Evolutionary conservation across 1,140 invertebrate species (phyloP).

Genomic region (Meloidogyne hapla): DNA sequence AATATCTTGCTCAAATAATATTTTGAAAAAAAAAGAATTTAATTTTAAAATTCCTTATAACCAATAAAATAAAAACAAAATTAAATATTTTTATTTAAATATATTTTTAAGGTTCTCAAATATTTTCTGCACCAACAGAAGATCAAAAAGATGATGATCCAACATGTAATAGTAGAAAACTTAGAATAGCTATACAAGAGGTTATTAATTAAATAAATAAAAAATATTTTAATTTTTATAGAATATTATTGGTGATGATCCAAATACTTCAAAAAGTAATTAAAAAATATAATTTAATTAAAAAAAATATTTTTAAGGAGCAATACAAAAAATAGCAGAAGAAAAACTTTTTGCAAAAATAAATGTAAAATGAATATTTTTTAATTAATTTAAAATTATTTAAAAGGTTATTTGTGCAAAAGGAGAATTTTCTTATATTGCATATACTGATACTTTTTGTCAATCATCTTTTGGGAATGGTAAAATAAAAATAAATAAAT

Average conservation of each 20-base stretch:
- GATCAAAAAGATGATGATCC: slow-evolving; percentile 59
- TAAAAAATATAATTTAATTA: background rate
- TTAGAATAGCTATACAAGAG: slow-evolving; percentile 55
- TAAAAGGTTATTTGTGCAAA: slow-evolving; percentile 54
- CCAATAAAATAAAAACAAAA: too few species aligned
- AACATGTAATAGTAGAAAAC: slow-evolving; percentile 59
- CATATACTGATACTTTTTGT: slow-evolving; percentile 61
- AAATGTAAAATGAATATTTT: slow-evolving; percentile 53
- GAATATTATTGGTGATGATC: background rate
- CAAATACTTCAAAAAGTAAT: slow-evolving; percentile 27
- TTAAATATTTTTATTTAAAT: background rate
- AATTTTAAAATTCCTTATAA: too few species aligned
- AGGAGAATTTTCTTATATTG: slow-evolving; percentile 60
- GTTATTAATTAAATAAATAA: slow-evolving; percentile 39
- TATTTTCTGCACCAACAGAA: slow-evolving; percentile 49
- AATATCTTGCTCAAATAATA: too few species aligned
- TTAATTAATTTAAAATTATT: slow-evolving; percentile 9
- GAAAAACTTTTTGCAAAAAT: slow-evolving; percentile 63
- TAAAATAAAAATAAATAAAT: background rate
- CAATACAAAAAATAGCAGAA: slow-evolving; percentile 63
- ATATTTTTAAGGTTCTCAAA: slow-evolving; percentile 32
- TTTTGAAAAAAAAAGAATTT: too few species aligned
- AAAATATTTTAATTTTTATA: slow-evolving; percentile 28
- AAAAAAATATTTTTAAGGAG: slow-evolving; percentile 47
- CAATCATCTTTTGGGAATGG: slow-evolving; percentile 54